A percentile compares a stretch with the other conserved stretches of the same genome.
These are phyloP conservation scores for Fregata magnificens DNA, from an alignment of 2,113 vertebrate species.

Conservation along the genomic window DNA sequence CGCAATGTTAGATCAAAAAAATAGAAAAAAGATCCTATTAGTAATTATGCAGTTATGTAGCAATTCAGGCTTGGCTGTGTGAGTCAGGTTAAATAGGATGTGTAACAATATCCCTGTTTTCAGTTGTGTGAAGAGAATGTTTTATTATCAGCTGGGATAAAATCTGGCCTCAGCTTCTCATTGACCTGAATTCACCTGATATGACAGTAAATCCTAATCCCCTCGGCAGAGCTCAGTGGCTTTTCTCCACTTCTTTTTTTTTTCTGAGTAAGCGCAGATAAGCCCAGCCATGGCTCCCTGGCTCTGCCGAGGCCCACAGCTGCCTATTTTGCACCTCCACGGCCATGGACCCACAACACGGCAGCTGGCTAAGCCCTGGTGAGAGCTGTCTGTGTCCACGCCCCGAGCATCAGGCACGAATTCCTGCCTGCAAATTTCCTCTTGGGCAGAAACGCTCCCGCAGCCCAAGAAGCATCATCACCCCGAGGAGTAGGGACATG, in stretches of 20 bases:
- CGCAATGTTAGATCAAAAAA: neutral
- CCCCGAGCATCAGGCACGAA: fast-evolving
- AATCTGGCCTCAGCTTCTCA: constrained; percentile 7
- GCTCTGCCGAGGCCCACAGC: neutral
- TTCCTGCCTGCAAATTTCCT: neutral
- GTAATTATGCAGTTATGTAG: neutral
- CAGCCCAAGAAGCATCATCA: neutral
- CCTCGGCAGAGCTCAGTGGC: neutral
- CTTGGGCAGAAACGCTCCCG: fast-evolving
- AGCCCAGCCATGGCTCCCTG: neutral
- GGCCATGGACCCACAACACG: fast-evolving
- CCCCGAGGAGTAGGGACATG: fast-evolving
- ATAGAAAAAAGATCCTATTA: neutral
- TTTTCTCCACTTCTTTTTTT: neutral
- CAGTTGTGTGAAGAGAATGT: neutral
- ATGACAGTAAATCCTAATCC: constrained; percentile 57
- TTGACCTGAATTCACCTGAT: constrained; percentile 53
- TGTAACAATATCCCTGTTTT: neutral
- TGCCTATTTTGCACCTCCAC: neutral
- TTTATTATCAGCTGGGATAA: constrained; percentile 23
- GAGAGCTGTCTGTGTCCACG: fast-evolving
- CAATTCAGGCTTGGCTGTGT: neutral
- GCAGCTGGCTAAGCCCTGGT: neutral
- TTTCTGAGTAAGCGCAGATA: neutral
- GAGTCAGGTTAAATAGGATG: neutral